Percentiles rank a stretch among this genome's conserved stretches.
These are phyloP conservation scores for Numenius arquata DNA, from an alignment of 2,113 vertebrate genomes.

Conservation along the genomic window DNA sequence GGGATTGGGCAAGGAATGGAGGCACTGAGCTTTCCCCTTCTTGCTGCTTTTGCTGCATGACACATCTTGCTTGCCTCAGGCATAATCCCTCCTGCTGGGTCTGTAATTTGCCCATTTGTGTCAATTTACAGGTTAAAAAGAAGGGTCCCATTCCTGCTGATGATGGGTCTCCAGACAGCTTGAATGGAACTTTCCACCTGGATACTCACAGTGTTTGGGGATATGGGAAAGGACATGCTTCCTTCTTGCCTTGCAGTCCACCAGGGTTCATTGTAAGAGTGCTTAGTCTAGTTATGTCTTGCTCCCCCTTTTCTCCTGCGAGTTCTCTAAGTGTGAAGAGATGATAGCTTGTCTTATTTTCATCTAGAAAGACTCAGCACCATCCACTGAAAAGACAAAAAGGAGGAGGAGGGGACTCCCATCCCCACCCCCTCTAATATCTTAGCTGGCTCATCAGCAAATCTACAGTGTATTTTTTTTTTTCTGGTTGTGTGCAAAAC, in stretches of 20 bases:
- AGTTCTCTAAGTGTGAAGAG: conserved; percentile 27
- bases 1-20: neutral
- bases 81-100: conserved; percentile 9
- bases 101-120: conserved; percentile 48
- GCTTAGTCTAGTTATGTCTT: conserved; percentile 21
- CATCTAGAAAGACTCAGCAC: conserved; percentile 9
- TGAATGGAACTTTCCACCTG: neutral
- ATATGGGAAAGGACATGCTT: neutral
- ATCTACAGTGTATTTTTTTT: neutral
- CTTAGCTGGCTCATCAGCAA: conserved; percentile 12
- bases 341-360: conserved; percentile 29
- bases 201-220: neutral
- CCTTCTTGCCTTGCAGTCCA: neutral
- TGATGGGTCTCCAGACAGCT: conserved; percentile 6
- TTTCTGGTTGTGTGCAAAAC: neutral
- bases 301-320: conserved; percentile 21
- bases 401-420: neutral
- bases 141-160: neutral
- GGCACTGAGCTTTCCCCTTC: neutral
- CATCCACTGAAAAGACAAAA: neutral
- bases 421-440: neutral
- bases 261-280: neutral
- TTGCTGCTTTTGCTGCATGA: neutral
- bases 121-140: conserved; percentile 60
- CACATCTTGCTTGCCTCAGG: neutral